Evolutionary conservation across 2,888 invertebrate species (phyloP).

Genomic region (Monopis laevigella): DNA sequence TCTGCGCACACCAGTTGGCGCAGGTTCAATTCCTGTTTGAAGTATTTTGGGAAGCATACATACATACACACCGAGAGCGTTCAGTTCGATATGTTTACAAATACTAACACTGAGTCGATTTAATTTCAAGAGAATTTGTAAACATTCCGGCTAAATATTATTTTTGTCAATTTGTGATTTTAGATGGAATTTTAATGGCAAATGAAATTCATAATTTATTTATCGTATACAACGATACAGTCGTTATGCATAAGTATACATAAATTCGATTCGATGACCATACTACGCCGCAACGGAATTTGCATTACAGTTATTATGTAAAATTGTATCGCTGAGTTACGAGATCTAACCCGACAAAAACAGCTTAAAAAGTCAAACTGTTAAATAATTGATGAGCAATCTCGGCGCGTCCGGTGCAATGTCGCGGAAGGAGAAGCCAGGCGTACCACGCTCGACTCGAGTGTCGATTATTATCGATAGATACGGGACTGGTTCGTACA

Average conservation of each 20-base stretch:
- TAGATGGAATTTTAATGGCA: no score
- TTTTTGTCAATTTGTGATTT: no score
- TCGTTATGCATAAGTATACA: no score
- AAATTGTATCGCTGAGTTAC: constrained; percentile 15
- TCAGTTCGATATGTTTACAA: constrained; percentile 55
- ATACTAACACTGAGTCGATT: constrained; percentile 51
- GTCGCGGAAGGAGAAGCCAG: constrained; percentile 47
- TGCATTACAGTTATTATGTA: constrained; percentile 33
- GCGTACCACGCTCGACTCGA: constrained; percentile 19
- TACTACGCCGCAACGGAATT: constrained; percentile 23
- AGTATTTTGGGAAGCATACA: constrained; percentile 59
- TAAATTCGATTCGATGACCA: no score
- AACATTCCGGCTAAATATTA: no score
- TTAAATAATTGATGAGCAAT: constrained; percentile 42
- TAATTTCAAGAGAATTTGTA: constrained; percentile 55
- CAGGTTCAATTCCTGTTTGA: constrained; percentile 60
- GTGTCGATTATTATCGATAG: constrained; percentile 28
- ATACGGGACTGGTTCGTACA: constrained; percentile 33
- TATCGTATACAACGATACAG: no score
- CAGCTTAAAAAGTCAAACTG: constrained; percentile 35
- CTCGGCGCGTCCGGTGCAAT: constrained; percentile 26
- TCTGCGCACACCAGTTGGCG: constrained; percentile 63
- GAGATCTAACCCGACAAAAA: constrained; percentile 22
- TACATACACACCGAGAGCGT: constrained; percentile 27
- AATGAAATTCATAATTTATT: no score